These are phyloP conservation scores for Yponomeuta malinellus DNA, from an alignment of 2,888 invertebrate genomes.

Conservation along the genomic window DNA sequence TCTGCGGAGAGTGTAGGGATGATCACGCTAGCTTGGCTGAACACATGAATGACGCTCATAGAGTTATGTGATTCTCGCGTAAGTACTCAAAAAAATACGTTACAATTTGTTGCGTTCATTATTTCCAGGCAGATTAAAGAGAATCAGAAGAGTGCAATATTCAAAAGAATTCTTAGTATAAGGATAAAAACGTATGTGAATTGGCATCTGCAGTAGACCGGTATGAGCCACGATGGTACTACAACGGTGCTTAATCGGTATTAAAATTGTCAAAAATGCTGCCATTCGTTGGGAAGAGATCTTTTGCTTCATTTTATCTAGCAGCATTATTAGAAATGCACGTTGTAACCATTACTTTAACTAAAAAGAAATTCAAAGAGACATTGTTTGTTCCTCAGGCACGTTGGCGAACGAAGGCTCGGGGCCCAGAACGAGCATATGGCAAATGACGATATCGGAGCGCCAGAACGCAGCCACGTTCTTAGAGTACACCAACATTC, in stretches of 20 bases:
- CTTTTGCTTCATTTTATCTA: too few species aligned
- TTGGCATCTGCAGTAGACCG: too few species aligned
- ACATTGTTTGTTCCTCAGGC: constrained; percentile 29
- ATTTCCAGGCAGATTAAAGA: too few species aligned
- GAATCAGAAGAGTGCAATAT: too few species aligned
- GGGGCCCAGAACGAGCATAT: constrained; percentile 56
- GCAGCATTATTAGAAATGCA: too few species aligned
- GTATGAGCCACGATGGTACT: too few species aligned
- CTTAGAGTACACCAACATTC: constrained; percentile 54
- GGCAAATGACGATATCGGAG: constrained; percentile 69
- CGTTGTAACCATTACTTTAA: background rate
- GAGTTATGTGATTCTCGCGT: constrained; percentile 12
- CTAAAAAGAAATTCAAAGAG: background rate
- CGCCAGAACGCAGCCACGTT: constrained; percentile 63
- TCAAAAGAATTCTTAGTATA: too few species aligned
- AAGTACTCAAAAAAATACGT: background rate
- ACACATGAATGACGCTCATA: constrained; percentile 33
- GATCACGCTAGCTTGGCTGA: constrained; percentile 32
- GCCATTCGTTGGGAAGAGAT: too few species aligned
- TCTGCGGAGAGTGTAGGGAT: constrained; percentile 36
- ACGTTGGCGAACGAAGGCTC: constrained; percentile 33
- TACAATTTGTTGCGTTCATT: too few species aligned
- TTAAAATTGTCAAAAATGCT: too few species aligned
- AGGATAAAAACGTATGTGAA: too few species aligned
- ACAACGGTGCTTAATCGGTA: too few species aligned